Base-by-base conservation (phyloP, 2,113 vertebrate species). In the Salvator merianae region DNA sequence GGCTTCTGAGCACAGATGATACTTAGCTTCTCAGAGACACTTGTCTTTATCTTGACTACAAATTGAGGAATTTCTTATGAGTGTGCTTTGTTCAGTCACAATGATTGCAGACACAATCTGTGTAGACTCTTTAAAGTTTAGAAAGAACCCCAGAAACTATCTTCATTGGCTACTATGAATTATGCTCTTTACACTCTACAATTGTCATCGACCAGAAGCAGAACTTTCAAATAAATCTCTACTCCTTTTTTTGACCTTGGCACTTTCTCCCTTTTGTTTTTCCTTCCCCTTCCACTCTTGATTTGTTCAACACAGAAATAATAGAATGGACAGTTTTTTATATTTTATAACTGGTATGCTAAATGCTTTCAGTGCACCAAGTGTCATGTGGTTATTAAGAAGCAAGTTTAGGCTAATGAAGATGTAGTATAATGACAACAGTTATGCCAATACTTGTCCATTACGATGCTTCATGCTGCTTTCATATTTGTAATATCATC, bases 21-120 rank as follows among this genome's bases (percentile, higher is more conserved):
- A 78, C 36, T 84, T 78, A 84, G 38, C 50, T 62, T 63, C 66
- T 79, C 53, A 78, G 70, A 78, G 75, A 78, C 82, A 71, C 62
- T 63, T 78, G 75, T 36, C 75, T 84, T 78, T 78, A 40, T 71
- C 75, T 84, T 84, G 75, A 68, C 28, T 78, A 71, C 78, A 78
- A 79, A 78, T 59, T 62, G 75, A 78, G 53, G 76, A 78, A 47
- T 78, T 78, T 84, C 66, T 71, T 78, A 63, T 63, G 83, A 84
- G 65, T 71, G 50, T 72, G 36, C 76, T 79, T 84, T 84, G 75
- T 71, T 84, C 76, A 84, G 75, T 47, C 75, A 79, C 66, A 63
- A 32, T 84, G 83, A 84, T 84, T 84, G 83, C 50, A 78, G 83
- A 71, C 43, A 30, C 76, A 78, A 63, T 71, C 68, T 84, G 38